Conservation (phyloP, 2,113 vertebrate genomes). For the Arothron firmamentum region DNA sequence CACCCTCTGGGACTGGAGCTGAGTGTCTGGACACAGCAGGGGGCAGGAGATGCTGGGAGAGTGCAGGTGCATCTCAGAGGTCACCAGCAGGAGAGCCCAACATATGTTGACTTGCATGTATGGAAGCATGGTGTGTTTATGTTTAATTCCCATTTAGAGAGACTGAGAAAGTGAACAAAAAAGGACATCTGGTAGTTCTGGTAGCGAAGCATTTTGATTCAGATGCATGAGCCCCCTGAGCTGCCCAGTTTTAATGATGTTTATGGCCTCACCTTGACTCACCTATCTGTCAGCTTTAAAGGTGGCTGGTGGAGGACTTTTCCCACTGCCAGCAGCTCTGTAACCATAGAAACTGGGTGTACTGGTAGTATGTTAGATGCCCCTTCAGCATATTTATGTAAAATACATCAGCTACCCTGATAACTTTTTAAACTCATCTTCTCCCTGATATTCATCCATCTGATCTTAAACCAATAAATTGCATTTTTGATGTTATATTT, state of each 20-base stretch:
- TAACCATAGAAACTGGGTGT: constrained; percentile 53
- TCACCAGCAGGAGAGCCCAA: constrained; percentile 31
- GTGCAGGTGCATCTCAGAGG: constrained; percentile 32
- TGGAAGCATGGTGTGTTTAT: background rate
- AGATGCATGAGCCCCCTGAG: constrained; percentile 8
- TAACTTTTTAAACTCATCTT: background rate
- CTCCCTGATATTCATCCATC: background rate
- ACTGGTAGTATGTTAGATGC: background rate
- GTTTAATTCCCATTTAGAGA: background rate
- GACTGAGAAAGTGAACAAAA: constrained; percentile 7
- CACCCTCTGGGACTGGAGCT: constrained; percentile 23
- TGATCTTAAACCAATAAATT: background rate
- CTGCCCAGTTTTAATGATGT: constrained; percentile 8
- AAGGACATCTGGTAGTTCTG: constrained; percentile 23
- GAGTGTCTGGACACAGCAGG: constrained; percentile 51
- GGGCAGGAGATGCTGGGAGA: constrained; percentile 44
- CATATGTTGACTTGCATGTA: background rate
- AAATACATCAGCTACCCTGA: no score
- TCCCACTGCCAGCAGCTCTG: constrained; percentile 12
- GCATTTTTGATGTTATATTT: background rate
- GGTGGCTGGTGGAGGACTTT: constrained; percentile 4
- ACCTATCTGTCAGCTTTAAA: constrained; percentile 8
- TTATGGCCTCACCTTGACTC: constrained; percentile 16
- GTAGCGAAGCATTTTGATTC: constrained; percentile 14
- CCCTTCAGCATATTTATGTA: no score